Percentiles rank a stretch among this genome's conserved stretches.
phyloP scores from a whole-genome alignment of 2,113 vertebrate genomes.

The Melospiza georgiana region DNA sequence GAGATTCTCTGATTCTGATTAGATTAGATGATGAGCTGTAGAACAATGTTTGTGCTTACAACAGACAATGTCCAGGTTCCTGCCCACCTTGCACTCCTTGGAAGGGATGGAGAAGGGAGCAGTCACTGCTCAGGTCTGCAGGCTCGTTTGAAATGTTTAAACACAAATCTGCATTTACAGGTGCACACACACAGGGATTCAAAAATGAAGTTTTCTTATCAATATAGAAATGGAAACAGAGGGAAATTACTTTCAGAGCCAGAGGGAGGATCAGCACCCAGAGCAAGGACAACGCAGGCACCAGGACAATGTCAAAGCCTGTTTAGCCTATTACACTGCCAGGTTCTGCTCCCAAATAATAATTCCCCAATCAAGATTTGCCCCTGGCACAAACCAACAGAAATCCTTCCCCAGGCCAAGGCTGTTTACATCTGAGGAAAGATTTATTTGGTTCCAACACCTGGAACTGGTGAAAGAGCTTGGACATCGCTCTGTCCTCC shows the following conservation, averaged over 20 bases:
- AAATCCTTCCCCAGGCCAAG: not conserved
- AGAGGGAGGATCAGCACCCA: not conserved
- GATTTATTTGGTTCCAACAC: not conserved
- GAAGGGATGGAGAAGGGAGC: not conserved
- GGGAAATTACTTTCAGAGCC: not conserved
- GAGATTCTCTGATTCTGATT: not conserved
- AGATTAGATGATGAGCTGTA: not conserved
- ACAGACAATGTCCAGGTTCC: not conserved
- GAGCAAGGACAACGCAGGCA: not conserved
- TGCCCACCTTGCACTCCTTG: not conserved
- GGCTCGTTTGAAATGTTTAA: not conserved
- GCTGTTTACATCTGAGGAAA: not conserved
- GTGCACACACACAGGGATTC: not conserved
- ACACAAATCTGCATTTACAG: not conserved
- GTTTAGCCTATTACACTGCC: not conserved
- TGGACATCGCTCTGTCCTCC: not conserved
- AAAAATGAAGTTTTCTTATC: conserved; percentile 8
- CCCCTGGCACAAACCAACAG: not conserved
- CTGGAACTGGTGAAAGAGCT: not conserved
- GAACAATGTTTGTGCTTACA: not conserved
- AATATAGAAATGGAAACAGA: not conserved
- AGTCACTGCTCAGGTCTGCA: not conserved
- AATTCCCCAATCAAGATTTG: not conserved
- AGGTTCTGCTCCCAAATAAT: not conserved
- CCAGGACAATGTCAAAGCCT: not conserved